These are phyloP conservation scores for Caracal caracal DNA, from an alignment of 2,113 vertebrate genomes.

Conservation along the genomic window DNA sequence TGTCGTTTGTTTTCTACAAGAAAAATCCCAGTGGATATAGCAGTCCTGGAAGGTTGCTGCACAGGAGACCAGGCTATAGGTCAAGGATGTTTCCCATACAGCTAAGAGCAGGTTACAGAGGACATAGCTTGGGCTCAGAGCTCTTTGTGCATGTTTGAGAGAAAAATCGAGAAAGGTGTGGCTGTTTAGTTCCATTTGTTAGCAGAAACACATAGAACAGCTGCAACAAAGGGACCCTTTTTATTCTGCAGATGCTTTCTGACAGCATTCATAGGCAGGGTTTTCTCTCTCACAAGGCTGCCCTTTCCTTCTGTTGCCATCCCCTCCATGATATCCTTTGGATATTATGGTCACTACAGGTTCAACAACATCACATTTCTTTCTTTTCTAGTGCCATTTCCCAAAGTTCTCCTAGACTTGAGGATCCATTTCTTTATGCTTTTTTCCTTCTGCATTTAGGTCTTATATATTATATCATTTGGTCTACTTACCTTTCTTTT, in stretches of 20 bases:
- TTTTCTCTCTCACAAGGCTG: not conserved
- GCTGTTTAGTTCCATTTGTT: not conserved
- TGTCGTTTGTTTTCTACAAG: not conserved
- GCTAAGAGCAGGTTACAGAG: not conserved
- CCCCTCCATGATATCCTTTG: too few species aligned
- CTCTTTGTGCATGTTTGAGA: not conserved
- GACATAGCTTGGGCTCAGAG: not conserved
- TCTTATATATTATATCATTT: not conserved
- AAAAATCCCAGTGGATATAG: not conserved
- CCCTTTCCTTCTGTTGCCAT: not conserved
- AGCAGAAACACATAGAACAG: not conserved
- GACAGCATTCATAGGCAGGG: not conserved
- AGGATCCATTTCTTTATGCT: not conserved
- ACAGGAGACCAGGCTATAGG: not conserved
- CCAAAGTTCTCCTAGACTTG: not conserved
- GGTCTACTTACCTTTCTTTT: not conserved
- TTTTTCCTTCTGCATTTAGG: not conserved
- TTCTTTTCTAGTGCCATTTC: not conserved
- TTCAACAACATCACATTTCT: not conserved
- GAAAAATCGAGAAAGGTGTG: not conserved
- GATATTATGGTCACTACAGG: not conserved
- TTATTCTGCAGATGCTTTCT: not conserved
- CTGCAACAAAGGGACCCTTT: not conserved
- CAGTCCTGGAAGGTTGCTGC: not conserved
- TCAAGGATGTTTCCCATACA: not conserved